phyloP scores from a whole-genome alignment of 2,888 invertebrate genomes.

The Phasia obesa region DNA sequence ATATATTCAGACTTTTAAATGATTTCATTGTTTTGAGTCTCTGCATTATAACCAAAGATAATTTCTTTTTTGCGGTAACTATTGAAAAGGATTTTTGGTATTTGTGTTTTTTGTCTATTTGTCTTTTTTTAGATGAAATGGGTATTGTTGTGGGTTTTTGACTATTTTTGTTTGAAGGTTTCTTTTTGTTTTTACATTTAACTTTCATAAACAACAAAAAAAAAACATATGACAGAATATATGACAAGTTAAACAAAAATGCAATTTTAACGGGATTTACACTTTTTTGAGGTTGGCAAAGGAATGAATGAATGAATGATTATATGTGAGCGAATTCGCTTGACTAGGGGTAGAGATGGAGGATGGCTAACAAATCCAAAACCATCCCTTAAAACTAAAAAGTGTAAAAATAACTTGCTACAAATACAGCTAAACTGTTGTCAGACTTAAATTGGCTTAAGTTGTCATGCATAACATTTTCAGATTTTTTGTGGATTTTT shows the following conservation, averaged over 20 bases:
- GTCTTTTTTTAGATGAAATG: slow-evolving; percentile 29
- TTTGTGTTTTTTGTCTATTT: slow-evolving; percentile 40
- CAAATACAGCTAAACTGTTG: slow-evolving; percentile 56
- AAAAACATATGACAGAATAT: slow-evolving; percentile 64
- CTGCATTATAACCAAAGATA: slow-evolving; percentile 41
- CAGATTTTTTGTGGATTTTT: slow-evolving; percentile 76
- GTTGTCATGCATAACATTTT: slow-evolving; percentile 77
- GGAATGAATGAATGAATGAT: neutral
- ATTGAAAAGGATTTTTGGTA: slow-evolving; percentile 62
- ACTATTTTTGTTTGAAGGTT: slow-evolving; percentile 22
- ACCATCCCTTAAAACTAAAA: slow-evolving; percentile 41
- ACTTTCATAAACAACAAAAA: slow-evolving; percentile 45
- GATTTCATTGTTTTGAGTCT: neutral
- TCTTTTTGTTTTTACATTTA: slow-evolving; percentile 48
- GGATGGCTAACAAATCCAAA: neutral
- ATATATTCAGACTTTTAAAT: neutral
- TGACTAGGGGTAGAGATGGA: neutral
- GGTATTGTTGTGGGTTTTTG: slow-evolving; percentile 49
- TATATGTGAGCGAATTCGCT: neutral
- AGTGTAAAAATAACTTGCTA: slow-evolving; percentile 36
- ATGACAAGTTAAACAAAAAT: slow-evolving; percentile 70
- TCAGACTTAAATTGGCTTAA: slow-evolving; percentile 79
- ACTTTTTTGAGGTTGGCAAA: slow-evolving; percentile 41
- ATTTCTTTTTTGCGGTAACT: slow-evolving; percentile 65
- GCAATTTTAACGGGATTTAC: slow-evolving; percentile 72